Base-by-base conservation (phyloP, 2,888 invertebrate species). In the Eristalinus aeneus region DNA sequence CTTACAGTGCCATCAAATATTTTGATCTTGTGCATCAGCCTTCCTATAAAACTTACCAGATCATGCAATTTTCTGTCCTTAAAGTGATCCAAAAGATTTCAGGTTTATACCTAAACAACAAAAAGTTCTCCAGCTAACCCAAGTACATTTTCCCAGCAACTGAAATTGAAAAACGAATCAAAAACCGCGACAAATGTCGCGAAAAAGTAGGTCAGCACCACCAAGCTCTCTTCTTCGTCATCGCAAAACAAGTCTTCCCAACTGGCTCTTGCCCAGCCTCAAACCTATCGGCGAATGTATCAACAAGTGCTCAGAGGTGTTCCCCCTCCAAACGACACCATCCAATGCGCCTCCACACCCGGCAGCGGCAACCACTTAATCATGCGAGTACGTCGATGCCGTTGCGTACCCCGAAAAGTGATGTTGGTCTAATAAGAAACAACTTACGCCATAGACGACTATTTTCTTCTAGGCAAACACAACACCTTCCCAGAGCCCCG, bases 121-220 rank as follows among this genome's bases (percentile, higher is more conserved):
- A 46, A 46, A 2, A 46, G 5, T 27, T 5, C 27, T 27, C n/a
- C n/a, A 16, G 3, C 1, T 6, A 39, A 6, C 39, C n/a, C 46
- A 16, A 46, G 46, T 46, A 4, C 46, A 2, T 16, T 8, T 16
- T n/a, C 16, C 46, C 9, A 46, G 16, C 46, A 60, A 31, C 39
- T 53, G 23, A 23, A 5, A 31, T 74, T 34, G 46, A 67, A 31
- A 16, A 11, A 27, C 2, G 2, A 58, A 58, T 60, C 36, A 58
- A 64, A 39, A 53, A 22, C 23, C 36, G 23, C 58, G 36, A 76
- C 64, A 53, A 69, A 73, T 69, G 74, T 78, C 54, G 54, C 69
- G 31, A 60, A 74, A 80, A 85, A 77, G 76, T 85, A 53, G 85
- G 85, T 85, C 85, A 85, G 67, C 58, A 20, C 16, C 58, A 63